Conservation (phyloP, 2,113 vertebrate species). For the Neotoma lepida region DNA sequence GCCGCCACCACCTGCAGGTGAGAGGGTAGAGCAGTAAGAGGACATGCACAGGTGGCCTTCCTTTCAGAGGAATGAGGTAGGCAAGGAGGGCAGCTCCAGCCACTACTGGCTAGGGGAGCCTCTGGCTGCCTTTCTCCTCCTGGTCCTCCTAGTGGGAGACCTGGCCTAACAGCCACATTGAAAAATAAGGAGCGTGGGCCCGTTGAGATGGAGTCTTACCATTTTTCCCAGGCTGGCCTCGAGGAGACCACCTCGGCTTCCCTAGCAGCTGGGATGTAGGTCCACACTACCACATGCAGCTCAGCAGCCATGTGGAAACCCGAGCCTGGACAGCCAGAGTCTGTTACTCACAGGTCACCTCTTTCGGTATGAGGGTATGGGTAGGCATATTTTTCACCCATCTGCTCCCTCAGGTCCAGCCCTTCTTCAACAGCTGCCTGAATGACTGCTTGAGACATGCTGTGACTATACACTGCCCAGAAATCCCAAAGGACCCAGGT, state of each 20-base stretch:
- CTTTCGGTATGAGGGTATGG: accelerated
- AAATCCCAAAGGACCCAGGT: slow-evolving; percentile 35
- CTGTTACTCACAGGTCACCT: not conserved
- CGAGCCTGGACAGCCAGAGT: no score
- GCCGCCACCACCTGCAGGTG: slow-evolving; percentile 83
- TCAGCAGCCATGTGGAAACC: accelerated
- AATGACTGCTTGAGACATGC: slow-evolving; percentile 84
- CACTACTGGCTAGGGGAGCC: accelerated
- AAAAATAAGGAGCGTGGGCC: not conserved
- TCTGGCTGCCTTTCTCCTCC: not conserved
- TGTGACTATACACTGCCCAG: slow-evolving; percentile 69
- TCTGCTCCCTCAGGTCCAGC: slow-evolving; percentile 83
- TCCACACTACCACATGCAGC: no score
- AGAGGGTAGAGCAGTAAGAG: not conserved
- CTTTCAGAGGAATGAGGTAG: not conserved
- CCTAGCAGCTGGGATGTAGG: not conserved
- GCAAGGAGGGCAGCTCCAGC: not conserved
- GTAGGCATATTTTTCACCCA: not conserved
- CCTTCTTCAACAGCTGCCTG: slow-evolving; percentile 82
- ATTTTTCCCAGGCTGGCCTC: not conserved
- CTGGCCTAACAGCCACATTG: not conserved
- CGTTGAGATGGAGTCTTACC: not conserved
- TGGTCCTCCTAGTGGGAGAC: not conserved
- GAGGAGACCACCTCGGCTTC: not conserved
- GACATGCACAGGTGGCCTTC: accelerated